Base-by-base conservation (phyloP, 2,888 invertebrate species). In the Acronicta alni region DNA sequence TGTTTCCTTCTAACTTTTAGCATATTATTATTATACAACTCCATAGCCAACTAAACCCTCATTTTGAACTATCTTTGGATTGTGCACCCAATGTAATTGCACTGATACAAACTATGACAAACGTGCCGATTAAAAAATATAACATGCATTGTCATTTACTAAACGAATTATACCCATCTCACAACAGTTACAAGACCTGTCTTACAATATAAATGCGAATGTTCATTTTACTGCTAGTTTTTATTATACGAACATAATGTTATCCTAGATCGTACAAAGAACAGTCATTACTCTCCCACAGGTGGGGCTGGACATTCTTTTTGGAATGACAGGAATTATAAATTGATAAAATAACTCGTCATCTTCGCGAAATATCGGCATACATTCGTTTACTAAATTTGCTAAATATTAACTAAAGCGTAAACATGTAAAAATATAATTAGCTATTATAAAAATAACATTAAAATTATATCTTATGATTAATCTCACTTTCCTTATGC, bases 401-500 rank as follows among this genome's bases (percentile, higher is more conserved):
- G 41, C 41, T 37, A 16, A 37, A 46, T 39, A 57, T 48, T 49
- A 38, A 71, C 41, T 52, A 56, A 70, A 68, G 65, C 68, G 18
- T 67, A 55, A 67, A 68, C 55, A 67, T 68, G 17, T 60, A 63
- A 72, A 69, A 65, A 64, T 75, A 57, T 64, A 63, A 72, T 82
- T 74, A 64, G 69, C 68, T 59, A 73, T 58, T 57, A 72, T 69
- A 84, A 64, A 83, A 75, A 72, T 75, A 71, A 72, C 59, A 65
- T 66, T 77, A 81, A 77, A 81, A 66, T 73, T 78, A 80, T 73
- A 63, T 59, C 81, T 84, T 85, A 85, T 73, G 52, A 52, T 57
- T 86, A 88, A 79, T 89, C 87, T 89, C 89, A 89, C 89, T 89
- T 86, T 84, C 81, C 80, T 72, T 83, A 75, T 44, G 42, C 62